These are phyloP conservation scores for Hoplodrina blanda DNA, from an alignment of 2,888 invertebrate species.

Conservation along the genomic window DNA sequence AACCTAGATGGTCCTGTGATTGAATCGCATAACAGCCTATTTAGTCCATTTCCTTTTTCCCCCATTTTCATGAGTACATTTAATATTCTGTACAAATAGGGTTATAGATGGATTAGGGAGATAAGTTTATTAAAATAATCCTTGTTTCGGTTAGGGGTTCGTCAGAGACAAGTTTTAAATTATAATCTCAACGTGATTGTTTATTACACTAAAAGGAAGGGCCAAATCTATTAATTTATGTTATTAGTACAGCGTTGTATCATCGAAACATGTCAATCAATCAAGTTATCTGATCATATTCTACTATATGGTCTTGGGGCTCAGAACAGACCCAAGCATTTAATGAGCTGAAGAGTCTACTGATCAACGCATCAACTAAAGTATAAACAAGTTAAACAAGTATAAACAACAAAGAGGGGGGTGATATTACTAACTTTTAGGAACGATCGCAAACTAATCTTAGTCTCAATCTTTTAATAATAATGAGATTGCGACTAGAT, in stretches of 20 bases:
- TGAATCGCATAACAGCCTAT: constrained; percentile 84
- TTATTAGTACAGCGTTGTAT: background rate
- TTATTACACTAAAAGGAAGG: background rate
- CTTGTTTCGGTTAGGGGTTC: background rate
- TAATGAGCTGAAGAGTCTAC: too few relatives aligned
- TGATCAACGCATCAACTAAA: too few relatives aligned
- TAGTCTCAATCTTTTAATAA: too few relatives aligned
- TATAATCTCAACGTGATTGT: background rate
- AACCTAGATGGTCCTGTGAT: constrained; percentile 82
- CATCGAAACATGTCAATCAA: background rate
- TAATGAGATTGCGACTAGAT: too few relatives aligned
- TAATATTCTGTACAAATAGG: constrained; percentile 40
- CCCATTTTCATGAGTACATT: constrained; percentile 53
- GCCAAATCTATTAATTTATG: background rate
- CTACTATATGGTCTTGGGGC: too few relatives aligned
- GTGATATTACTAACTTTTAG: too few relatives aligned
- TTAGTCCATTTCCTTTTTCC: constrained; percentile 78
- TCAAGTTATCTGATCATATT: background rate
- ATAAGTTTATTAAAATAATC: background rate
- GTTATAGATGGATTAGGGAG: constrained; percentile 17
- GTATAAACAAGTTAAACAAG: too few relatives aligned
- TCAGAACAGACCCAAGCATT: too few relatives aligned
- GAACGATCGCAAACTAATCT: too few relatives aligned
- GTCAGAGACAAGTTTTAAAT: background rate
- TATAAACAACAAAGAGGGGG: too few relatives aligned